Evolutionary conservation across 2,888 invertebrate genomes (phyloP), one percentile per base, ranked within the genome.

Genomic region (Mimumesa dahlbomi): DNA sequence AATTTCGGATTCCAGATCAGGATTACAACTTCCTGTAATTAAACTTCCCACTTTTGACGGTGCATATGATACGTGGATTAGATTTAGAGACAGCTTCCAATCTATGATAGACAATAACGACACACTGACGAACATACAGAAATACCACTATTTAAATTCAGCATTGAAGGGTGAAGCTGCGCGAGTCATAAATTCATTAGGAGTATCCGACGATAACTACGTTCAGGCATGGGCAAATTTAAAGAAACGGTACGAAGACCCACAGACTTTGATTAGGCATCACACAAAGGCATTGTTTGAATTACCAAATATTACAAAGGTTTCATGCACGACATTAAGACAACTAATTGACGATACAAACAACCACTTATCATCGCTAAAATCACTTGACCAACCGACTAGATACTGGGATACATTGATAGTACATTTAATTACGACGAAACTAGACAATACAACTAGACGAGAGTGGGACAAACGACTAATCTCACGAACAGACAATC

Each of bases 91-190:
- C 16, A 54, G 31, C 0, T 54, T 43, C 18, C 9, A 14, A n/a
- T 54, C 54, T 2, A 29, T 54, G n/a, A 43, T 54, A 1, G 29
- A 54, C 2, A n/a, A 42, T 1, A 13, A 18, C 29, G 13, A 13
- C 0, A 5, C 1, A 2, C 11, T 54, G 0, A 16, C 31, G 3
- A 11, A 29, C 0, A 54, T 54, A 7, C 36, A 46, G 5, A 11
- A 13, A 0, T 57, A 48, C 7, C 42, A 49, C 4, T 49, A 58
- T 11, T 7, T 49, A n/a, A 21, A 29, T 21, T 56, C 54, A 1
- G 3, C 34, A n/a, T 19, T 56, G 13, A 40, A 58, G 21, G 58
- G 42, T 2, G 1, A 14, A 1, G 49, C 49, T 2, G 40, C 58
- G 1, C 29, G 49, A 6, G 11, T 49, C 0, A 42, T 58, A 5